Base-by-base conservation (phyloP, 2,797 vertebrate species). In the Gymnopithys bicolor region DNA sequence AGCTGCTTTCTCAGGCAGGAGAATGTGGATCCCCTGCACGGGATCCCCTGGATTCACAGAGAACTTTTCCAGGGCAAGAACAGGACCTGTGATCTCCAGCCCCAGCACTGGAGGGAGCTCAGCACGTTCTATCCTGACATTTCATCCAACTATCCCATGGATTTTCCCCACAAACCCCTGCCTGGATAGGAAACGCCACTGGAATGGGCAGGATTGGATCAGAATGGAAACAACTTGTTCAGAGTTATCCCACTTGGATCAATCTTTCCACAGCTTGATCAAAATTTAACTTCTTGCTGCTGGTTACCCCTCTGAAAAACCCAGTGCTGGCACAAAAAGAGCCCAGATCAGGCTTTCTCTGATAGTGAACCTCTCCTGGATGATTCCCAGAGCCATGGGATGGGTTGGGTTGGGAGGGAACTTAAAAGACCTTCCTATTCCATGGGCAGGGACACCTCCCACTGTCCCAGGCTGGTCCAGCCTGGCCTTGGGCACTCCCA, bases 181-280 rank as follows among this genome's bases (percentile, higher is more conserved):
- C 84, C 25, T 0, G 1, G 71, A 35, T 11, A 71, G 79, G 84
- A 87, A 81, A 78, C 5, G 1, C 66, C 10, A 30, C 75, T 92
- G 92, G 68, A 69, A 51, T 3, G 2, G 5, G 71, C 68, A 92
- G 78, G 82, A 55, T 14, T 41, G 73, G 15, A 3, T 15, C 5
- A 71, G 53, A n/a, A 84, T 69, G 95, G 92, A 71, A 94, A 91
- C 28, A 56, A 21, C 43, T 46, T 2, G 67, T 17, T 68, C 5
- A 9, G 79, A 68, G 79, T 67, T 76, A 30, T 85, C 84, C 73
- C 39, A 2, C 60, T 69, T 9, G 16, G 39, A 67, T 82, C 90
- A 87, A 28, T 4, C 92, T 78, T 96, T 75, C 84, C 95, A 52
- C 51, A 35, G 84, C 69, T 24, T 6, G 60, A 21, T 73, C 43